Evolutionary conservation across 2,797 vertebrate species (phyloP), one percentile per base, ranked within the genome.

Genomic region (Erethizon dorsatum): DNA sequence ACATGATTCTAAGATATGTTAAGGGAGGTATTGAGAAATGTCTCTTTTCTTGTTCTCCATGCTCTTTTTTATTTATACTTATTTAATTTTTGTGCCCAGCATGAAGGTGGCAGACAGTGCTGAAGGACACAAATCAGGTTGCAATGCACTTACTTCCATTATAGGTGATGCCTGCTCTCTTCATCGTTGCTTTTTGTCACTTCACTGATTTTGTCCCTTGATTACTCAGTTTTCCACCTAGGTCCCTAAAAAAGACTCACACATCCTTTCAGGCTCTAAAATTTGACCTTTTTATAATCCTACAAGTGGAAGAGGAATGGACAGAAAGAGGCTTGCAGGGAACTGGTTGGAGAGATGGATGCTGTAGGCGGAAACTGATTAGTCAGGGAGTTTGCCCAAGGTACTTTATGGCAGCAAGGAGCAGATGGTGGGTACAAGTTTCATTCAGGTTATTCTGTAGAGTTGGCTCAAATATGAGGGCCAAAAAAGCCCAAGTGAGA

Each of bases 1-100:
- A 89, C 88, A 28, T 75, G 79, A 47, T 80, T 97, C 88, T 92
- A 92, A 97, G 97, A 96, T 96, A 94, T 97, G 92, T 95, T 69
- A 79, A 97, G 98, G 94, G 95, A 97, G 98, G 95, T 88, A 75
- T 91, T 94, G 89, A 90, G 89, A 18, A 22, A 33, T 61, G 5
- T 26, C 22, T 85, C 22, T 57, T 59, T 69, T 78, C 97, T 96
- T 98, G 96, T 94, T 98, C 97, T 90, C 97, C 67, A 45, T 88
- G 94, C 73, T 83, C 91, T 91, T 98, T 98, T 97, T 54, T 50
- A 3, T 75, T 75, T 47, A 47, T 5, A 31, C 17, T 50, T 47
- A 15, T 31, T 77, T 47, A 17, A 15, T 47, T 50, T 77, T 28
- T 37, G 71, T 52, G 37, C 15, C n/a, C 77, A 75, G 37, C 45